Base-by-base conservation (phyloP, 2,797 vertebrate genomes). In the Myiotriccus ornatus region DNA sequence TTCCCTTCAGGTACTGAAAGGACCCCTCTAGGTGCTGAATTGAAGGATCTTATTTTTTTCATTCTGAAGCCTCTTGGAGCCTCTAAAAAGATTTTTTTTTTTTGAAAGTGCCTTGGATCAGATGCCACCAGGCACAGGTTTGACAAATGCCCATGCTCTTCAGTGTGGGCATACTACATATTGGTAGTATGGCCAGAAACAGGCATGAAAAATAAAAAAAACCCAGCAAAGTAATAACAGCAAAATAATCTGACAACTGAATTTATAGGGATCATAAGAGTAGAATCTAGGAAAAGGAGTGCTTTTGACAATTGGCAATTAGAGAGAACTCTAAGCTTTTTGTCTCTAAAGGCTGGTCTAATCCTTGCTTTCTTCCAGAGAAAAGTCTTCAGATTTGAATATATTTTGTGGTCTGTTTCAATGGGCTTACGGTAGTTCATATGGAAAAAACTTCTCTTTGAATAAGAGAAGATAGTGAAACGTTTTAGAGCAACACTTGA, bases 21-120 rank as follows among this genome's bases (percentile, higher is more conserved):
- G 14, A 52, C 6, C 7, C 7, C 16, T 65, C 52, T 0, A 0
- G 7, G 4, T 59, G 12, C 1, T 37, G 37, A 24, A 88, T 68
- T 63, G 11, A 5, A 69, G 5, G 5, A 30, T 56, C 4, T 35
- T 46, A 4, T 23, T 35, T 57, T 79, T 67, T 27, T 10, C 3
- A 11, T 56, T 76, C 34, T 55, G 39, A 12, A 43, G 14, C 3
- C 22, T 64, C 82, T 67, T 76, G 12, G 15, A 57, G 3, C 4
- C 10, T 80, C 28, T 34, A 21, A 37, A 37, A 18, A 1, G 10
- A 1, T 20, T 23, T 59, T 27, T 32, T 32, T 32, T 24, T 78
- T 65, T 60, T 35, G 6, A 50, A 14, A 55, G 13, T 50, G 14
- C 4, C 63, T 22, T 27, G 15, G 7, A 65, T 39, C 10, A 75